Evolutionary conservation across 1,140 invertebrate genomes (phyloP), one percentile per base, ranked within the genome.

Genomic region (Hylaeus anthracinus): DNA sequence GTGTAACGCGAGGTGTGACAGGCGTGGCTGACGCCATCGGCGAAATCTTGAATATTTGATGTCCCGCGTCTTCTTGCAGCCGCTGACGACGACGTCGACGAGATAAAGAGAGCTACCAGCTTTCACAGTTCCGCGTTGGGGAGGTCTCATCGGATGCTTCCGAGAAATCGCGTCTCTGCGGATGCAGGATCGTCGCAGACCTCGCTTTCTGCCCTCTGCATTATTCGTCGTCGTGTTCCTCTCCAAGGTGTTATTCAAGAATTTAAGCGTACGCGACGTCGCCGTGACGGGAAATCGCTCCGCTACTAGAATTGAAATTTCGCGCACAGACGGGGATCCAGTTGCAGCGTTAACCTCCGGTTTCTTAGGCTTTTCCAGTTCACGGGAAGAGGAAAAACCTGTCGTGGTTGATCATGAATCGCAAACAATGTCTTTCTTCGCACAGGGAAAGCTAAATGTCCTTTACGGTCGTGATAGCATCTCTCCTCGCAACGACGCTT

Each of bases 41-140:
- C 76, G 65, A 86, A 85, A 82, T 85, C 75, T 83, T 89, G 84
- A 88, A 90, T 90, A 90, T 90, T 90, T 90, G 79, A 89, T 88
- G 80, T 43, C 70, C 83, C 61, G 72, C 82, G 72, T 86, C 85
- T 82, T 85, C 85, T 82, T 71, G 78, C 60, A 61, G 55, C 41
- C 84, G 66, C 72, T 26, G 45, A 4, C 45, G 73, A 69, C 83
- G 81, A 67, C 81, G 81, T 71, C 79, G 75, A 73, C 79, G 83
- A 60, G 84, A 86, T 85, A 82, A 85, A 83, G 77, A 74, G 81
- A 79, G 71, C 83, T 71, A 53, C 79, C 55, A 74, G 75, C 80
- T 81, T 78, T 86, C 79, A 81, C 26, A 0, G 26, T 26, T 26
- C 26, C 26, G 56, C 77, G 60, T 82, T 55, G 56, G 15, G 83